Percentiles rank a stretch among this genome's conserved stretches.
Evolutionary conservation across 1,140 invertebrate species (phyloP).

Genomic region (Carposina sasakii): DNA sequence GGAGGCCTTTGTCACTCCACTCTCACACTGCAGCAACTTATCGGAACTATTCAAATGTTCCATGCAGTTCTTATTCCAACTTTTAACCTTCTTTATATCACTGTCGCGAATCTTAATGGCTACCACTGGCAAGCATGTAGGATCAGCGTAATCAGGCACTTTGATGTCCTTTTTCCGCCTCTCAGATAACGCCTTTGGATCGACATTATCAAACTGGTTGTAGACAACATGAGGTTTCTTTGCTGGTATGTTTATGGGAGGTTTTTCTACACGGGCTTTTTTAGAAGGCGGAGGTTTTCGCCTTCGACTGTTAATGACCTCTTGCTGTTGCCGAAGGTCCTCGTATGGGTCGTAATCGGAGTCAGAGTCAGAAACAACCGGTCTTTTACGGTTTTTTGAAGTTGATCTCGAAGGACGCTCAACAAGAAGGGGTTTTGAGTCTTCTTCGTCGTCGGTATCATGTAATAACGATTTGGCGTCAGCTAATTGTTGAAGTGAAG

Average conservation of each 20-base stretch:
- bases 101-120: constrained; percentile 32
- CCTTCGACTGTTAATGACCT: too few species aligned
- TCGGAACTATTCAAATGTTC: not conserved
- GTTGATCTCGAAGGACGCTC: too few species aligned
- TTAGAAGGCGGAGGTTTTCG: too few species aligned
- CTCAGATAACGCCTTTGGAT: too few species aligned
- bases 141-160: constrained; percentile 58
- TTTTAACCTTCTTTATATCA: constrained; percentile 35
- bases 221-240: too few species aligned
- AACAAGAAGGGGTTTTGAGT: too few species aligned
- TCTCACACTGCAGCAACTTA: constrained; percentile 13
- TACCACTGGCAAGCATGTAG: constrained; percentile 52
- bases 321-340: constrained; percentile 27
- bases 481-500: constrained; percentile 4
- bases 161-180: constrained; percentile 29
- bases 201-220: too few species aligned
- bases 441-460: constrained; percentile 6
- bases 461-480: constrained; percentile 5
- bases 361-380: constrained; percentile 45
- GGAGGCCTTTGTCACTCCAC: constrained; percentile 37
- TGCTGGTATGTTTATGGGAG: too few species aligned
- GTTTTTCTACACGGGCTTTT: too few species aligned
- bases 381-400: too few species aligned
- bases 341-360: constrained; percentile 52
- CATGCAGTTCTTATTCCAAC: constrained; percentile 53